A percentile compares a stretch with the other conserved stretches of the same genome.
These are phyloP conservation scores for Varanus komodoensis DNA, from an alignment of 2,113 vertebrate genomes.

Conservation along the genomic window DNA sequence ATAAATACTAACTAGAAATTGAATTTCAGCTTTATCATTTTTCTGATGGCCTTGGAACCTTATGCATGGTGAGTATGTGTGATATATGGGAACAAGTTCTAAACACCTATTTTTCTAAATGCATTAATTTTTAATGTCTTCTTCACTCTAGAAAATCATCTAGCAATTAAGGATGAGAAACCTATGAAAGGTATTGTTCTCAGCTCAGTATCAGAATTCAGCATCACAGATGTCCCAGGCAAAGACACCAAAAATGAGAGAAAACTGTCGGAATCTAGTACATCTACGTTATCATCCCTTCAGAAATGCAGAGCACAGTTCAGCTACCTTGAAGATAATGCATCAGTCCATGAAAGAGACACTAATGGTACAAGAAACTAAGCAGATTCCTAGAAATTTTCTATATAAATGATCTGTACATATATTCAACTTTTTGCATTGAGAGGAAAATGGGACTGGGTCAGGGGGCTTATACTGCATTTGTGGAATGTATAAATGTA, in stretches of 20 bases:
- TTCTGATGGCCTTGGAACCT: background rate
- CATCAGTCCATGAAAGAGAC: conserved; percentile 78
- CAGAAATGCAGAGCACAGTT: conserved; percentile 81
- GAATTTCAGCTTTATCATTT: background rate
- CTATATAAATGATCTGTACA: conserved; percentile 8
- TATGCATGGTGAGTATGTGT: background rate
- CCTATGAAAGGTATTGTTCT: conserved; percentile 76
- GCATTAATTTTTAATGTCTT: conserved; percentile 22
- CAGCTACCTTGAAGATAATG: conserved; percentile 79
- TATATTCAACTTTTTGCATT: background rate
- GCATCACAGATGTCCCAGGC: conserved; percentile 76
- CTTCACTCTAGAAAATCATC: conserved; percentile 75
- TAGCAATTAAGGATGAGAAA: conserved; percentile 79
- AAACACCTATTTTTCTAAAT: background rate
- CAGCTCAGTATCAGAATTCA: conserved; percentile 79
- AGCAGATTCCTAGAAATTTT: background rate
- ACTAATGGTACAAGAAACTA: conserved; percentile 72
- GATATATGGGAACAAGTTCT: background rate
- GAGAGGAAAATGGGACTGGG: background rate
- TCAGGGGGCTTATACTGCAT: background rate
- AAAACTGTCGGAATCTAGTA: conserved; percentile 76
- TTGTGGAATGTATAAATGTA: background rate
- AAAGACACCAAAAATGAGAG: conserved; percentile 77
- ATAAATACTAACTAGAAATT: background rate
- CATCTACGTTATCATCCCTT: conserved; percentile 78